Conservation (phyloP, 2,888 invertebrate genomes). For the Cheilosia soror region DNA sequence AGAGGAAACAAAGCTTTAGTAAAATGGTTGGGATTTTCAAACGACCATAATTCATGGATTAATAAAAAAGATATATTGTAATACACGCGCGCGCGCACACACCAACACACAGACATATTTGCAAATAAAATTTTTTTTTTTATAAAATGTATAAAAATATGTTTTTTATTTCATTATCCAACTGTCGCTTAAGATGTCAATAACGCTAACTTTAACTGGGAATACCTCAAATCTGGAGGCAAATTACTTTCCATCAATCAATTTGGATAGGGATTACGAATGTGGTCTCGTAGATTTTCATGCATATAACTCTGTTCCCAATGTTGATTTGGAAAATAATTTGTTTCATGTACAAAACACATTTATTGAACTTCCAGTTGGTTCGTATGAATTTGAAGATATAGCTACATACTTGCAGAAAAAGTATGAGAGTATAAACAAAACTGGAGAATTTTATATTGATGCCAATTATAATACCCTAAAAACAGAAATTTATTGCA, state of each 20-base stretch:
- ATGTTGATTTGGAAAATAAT: slow-evolving; percentile 79
- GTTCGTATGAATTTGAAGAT: slow-evolving; percentile 80
- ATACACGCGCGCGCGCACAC: neutral
- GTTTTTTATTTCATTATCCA: neutral
- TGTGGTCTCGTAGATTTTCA: slow-evolving; percentile 78
- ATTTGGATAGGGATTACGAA: too few species aligned
- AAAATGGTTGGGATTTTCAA: slow-evolving; percentile 77
- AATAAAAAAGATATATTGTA: slow-evolving; percentile 63
- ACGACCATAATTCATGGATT: slow-evolving; percentile 78
- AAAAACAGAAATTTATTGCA: slow-evolving; percentile 36
- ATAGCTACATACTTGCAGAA: slow-evolving; percentile 63
- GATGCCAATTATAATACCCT: slow-evolving; percentile 50
- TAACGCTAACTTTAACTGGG: too few species aligned
- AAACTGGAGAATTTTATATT: slow-evolving; percentile 16
- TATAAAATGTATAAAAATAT: neutral
- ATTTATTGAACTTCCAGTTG: slow-evolving; percentile 77
- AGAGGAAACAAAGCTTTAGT: slow-evolving; percentile 72
- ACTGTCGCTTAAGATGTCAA: too few species aligned
- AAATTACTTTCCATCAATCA: too few species aligned
- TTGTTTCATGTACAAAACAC: slow-evolving; percentile 77
- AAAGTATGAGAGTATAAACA: slow-evolving; percentile 3
- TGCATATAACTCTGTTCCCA: slow-evolving; percentile 77
- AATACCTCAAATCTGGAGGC: too few species aligned
- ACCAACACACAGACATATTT: neutral
- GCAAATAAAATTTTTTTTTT: neutral